phyloP scores from a whole-genome alignment of 2,888 invertebrate genomes.

The Abscondita cerata region DNA sequence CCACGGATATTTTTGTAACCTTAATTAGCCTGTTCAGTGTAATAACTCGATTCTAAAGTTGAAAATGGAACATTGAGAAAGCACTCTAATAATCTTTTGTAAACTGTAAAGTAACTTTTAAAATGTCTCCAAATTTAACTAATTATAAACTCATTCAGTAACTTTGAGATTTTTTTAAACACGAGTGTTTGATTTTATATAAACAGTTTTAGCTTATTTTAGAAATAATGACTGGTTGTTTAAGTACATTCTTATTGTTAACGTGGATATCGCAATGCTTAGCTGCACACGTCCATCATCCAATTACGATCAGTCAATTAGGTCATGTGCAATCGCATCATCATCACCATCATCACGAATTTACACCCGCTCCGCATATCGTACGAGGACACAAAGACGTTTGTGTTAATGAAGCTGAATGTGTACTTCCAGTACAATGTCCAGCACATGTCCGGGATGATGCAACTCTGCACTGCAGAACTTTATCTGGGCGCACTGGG shows the following conservation, averaged over 20 bases:
- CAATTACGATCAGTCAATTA: neutral
- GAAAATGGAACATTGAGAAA: no score
- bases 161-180: no score
- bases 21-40: no score
- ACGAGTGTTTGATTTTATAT: no score
- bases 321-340: slow-evolving; percentile 13
- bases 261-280: neutral
- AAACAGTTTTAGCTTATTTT: no score
- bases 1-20: no score
- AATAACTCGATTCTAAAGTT: no score
- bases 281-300: slow-evolving; percentile 13
- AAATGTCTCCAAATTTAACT: no score
- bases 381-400: slow-evolving; percentile 28
- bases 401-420: slow-evolving; percentile 62
- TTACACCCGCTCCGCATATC: slow-evolving; percentile 39
- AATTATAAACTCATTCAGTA: no score
- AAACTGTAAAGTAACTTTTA: no score
- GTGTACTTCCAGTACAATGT: slow-evolving; percentile 71
- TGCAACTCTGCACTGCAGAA: slow-evolving; percentile 59
- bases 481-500: slow-evolving; percentile 60
- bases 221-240: no score
- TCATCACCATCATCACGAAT: slow-evolving; percentile 33
- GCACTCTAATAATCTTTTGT: no score
- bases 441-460: slow-evolving; percentile 64
- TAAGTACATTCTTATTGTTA: neutral